Percentiles rank a stretch among this genome's conserved stretches.
These are phyloP conservation scores for Laticauda colubrina DNA, from an alignment of 2,113 vertebrate genomes.

Conservation along the genomic window DNA sequence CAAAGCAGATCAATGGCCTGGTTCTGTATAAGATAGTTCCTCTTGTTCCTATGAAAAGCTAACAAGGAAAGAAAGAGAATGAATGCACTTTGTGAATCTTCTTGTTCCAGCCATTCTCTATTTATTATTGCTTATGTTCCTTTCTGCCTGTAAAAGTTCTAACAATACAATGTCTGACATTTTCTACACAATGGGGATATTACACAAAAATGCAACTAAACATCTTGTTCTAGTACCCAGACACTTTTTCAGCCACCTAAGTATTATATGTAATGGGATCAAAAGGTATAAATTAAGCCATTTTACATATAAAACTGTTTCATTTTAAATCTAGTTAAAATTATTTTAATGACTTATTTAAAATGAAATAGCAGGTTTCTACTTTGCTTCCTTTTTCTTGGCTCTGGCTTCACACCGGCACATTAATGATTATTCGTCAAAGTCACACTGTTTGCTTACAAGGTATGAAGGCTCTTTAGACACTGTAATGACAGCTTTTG, in stretches of 20 bases:
- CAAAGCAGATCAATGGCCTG: neutral
- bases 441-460: conserved; percentile 81
- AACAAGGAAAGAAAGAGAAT: neutral
- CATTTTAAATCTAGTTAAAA: conserved; percentile 69
- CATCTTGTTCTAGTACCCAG: conserved; percentile 7
- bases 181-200: neutral
- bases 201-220: neutral
- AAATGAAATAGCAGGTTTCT: conserved; percentile 69
- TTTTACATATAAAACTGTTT: conserved; percentile 66
- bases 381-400: conserved; percentile 53
- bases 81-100: neutral
- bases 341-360: conserved; percentile 69
- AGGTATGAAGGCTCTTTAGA: conserved; percentile 75
- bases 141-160: neutral
- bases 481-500: conserved; percentile 52
- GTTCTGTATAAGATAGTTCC: neutral
- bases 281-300: conserved; percentile 37
- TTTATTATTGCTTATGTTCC: neutral
- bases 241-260: conserved; percentile 30
- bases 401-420: conserved; percentile 65
- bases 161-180: rapidly evolving
- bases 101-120: neutral
- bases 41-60: neutral
- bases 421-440: conserved; percentile 78
- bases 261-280: conserved; percentile 33